phyloP scores from a whole-genome alignment of 2,888 invertebrate species.

The Pseudoips prasinana region DNA sequence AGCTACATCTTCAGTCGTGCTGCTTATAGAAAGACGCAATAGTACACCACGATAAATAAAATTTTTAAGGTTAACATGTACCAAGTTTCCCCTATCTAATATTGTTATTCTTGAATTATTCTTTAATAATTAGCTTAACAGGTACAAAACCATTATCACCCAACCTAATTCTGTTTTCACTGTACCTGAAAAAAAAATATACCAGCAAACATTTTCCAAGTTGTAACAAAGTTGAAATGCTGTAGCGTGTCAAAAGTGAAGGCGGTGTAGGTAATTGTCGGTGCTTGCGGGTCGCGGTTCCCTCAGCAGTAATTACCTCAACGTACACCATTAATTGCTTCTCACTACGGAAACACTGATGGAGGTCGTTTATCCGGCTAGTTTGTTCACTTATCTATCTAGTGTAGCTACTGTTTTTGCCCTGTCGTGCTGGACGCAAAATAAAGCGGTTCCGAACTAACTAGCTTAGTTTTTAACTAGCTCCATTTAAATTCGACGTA shows the following conservation, averaged over 20 bases:
- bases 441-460: conserved; percentile 34
- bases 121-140: too few relatives aligned
- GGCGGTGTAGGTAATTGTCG: conserved; percentile 35
- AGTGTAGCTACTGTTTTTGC: conserved; percentile 31
- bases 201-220: neutral
- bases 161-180: too few relatives aligned
- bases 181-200: too few relatives aligned
- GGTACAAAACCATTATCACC: too few relatives aligned
- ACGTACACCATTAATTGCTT: conserved; percentile 50
- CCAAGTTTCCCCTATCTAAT: too few relatives aligned
- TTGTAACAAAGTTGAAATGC: conserved; percentile 6
- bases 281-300: conserved; percentile 25
- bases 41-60: too few relatives aligned
- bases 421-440: conserved; percentile 33
- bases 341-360: conserved; percentile 45
- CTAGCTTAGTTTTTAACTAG: conserved; percentile 33
- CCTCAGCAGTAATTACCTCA: conserved; percentile 46
- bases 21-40: too few relatives aligned
- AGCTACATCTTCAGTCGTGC: too few relatives aligned
- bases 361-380: conserved; percentile 46
- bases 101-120: too few relatives aligned
- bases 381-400: conserved; percentile 37
- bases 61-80: too few relatives aligned
- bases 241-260: conserved; percentile 33
- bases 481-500: conserved; percentile 26